Conservation (phyloP, 2,888 invertebrate species). For the Digitonthophagus gazella region DNA sequence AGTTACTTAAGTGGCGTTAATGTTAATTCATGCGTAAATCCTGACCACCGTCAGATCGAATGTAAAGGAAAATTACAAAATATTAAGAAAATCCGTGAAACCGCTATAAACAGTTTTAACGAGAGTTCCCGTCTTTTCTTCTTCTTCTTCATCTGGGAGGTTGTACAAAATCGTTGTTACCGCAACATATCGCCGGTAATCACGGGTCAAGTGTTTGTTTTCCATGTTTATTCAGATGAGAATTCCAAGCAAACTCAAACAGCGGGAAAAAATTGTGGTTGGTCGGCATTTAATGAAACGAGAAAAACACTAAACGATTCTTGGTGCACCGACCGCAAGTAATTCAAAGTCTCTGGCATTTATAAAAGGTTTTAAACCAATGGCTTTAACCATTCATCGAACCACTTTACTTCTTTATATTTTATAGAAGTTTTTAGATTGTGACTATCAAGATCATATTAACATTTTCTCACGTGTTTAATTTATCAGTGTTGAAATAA, state of each 20-base stretch:
- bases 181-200: slow-evolving; percentile 10
- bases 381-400: background rate
- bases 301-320: slow-evolving; percentile 13
- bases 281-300: slow-evolving; percentile 11
- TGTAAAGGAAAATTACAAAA: background rate
- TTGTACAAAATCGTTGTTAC: background rate
- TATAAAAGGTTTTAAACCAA: slow-evolving; percentile 10
- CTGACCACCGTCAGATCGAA: background rate
- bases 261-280: slow-evolving; percentile 11
- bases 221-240: slow-evolving; percentile 7
- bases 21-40: too few relatives aligned
- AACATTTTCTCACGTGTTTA: too few relatives aligned
- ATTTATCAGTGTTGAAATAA: too few relatives aligned
- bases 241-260: background rate
- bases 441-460: too few relatives aligned
- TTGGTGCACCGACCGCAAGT: slow-evolving; percentile 4
- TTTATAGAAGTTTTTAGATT: background rate
- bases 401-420: background rate
- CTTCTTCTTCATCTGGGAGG: background rate
- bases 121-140: background rate
- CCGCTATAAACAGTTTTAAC: background rate
- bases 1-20: too few relatives aligned
- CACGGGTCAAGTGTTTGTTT: slow-evolving; percentile 12
- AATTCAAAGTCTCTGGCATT: slow-evolving; percentile 11
- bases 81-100: background rate